phyloP scores from a whole-genome alignment of 1,140 invertebrate genomes.

The Drosophila prosaltans region DNA sequence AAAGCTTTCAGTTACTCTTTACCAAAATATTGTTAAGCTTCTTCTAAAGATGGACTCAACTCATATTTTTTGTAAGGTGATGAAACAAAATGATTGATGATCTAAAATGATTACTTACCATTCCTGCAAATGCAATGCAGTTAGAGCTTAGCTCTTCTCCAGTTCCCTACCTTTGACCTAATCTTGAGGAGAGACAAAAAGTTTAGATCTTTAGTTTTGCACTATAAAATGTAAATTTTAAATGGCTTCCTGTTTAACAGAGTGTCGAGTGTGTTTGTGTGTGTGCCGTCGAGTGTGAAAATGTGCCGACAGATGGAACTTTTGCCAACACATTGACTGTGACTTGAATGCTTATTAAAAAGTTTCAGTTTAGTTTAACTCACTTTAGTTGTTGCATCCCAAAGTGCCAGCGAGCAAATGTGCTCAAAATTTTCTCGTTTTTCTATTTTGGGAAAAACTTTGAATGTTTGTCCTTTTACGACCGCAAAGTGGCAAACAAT shows the following conservation, averaged over 20 bases:
- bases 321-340: constrained; percentile 20
- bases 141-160: not conserved
- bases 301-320: constrained; percentile 20
- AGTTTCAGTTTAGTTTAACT: constrained; percentile 40
- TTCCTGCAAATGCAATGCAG: too few species aligned
- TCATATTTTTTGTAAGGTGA: too few species aligned
- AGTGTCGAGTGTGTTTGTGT: not conserved
- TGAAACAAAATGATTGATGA: too few species aligned
- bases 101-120: too few species aligned
- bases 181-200: not conserved
- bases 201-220: not conserved
- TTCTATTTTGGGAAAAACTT: constrained; percentile 32
- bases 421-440: not conserved
- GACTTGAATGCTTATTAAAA: constrained; percentile 55
- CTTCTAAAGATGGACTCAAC: too few species aligned
- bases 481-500: constrained; percentile 39
- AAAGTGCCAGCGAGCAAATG: constrained; percentile 4
- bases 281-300: constrained; percentile 20
- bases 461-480: constrained; percentile 46
- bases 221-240: constrained; percentile 7
- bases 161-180: not conserved
- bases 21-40: too few species aligned
- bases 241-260: constrained; percentile 10
- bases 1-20: too few species aligned
- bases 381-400: constrained; percentile 16